phyloP scores from a whole-genome alignment of 2,888 invertebrate genomes.

The Dynastes tityus region DNA sequence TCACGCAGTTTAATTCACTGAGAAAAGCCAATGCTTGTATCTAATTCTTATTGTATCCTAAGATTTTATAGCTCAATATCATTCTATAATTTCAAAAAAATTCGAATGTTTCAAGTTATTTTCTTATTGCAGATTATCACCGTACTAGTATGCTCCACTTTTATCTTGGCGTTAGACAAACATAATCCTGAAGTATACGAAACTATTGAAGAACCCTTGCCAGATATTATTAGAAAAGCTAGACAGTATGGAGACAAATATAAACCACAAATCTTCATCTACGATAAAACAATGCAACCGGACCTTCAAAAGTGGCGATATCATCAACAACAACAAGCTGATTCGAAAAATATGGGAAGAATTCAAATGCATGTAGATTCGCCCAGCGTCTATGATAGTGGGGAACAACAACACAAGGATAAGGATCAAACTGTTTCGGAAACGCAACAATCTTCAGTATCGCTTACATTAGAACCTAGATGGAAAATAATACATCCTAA shows the following conservation, averaged over 20 bases:
- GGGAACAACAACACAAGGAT: neutral
- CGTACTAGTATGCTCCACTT: slow-evolving; percentile 25
- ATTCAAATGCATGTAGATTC: slow-evolving; percentile 5
- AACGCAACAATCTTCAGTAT: neutral
- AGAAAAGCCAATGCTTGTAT: no score
- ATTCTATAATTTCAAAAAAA: no score
- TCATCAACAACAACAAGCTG: slow-evolving; percentile 64
- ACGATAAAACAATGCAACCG: slow-evolving; percentile 61
- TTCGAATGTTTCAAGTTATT: neutral
- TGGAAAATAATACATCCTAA: slow-evolving; percentile 54
- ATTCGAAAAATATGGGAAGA: slow-evolving; percentile 53
- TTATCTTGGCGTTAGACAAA: slow-evolving; percentile 14
- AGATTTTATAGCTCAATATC: no score
- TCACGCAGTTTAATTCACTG: no score
- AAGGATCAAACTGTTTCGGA: neutral
- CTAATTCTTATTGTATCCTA: no score
- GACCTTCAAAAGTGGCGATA: slow-evolving; percentile 64
- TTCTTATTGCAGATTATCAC: slow-evolving; percentile 36
- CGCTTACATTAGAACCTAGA: slow-evolving; percentile 5
- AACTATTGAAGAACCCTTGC: slow-evolving; percentile 48
- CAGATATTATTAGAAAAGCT: slow-evolving; percentile 51
- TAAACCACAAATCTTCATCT: slow-evolving; percentile 61
- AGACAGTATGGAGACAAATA: slow-evolving; percentile 52
- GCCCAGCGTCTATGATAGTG: neutral
- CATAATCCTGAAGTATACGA: slow-evolving; percentile 53